These are phyloP conservation scores for Amblyjoppa proteus DNA, from an alignment of 2,888 invertebrate genomes.

Conservation along the genomic window DNA sequence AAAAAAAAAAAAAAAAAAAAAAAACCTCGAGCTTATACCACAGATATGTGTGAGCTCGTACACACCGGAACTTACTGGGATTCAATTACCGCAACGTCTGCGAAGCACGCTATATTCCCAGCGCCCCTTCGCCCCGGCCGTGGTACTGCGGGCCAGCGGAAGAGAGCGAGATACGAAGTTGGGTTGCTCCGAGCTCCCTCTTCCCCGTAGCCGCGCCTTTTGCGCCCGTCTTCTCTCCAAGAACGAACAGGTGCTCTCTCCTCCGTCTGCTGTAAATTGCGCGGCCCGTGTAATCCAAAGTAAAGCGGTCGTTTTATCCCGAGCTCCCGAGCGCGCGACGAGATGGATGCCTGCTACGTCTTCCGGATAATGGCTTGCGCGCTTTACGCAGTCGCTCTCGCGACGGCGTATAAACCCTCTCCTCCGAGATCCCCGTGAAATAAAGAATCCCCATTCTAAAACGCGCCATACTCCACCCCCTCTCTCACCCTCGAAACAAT, in stretches of 20 bases:
- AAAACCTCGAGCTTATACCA: constrained; percentile 15
- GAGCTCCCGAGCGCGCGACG: constrained; percentile 76
- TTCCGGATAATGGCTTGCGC: constrained; percentile 81
- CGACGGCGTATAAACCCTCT: constrained; percentile 62
- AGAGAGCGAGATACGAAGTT: constrained; percentile 53
- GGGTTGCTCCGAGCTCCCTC: constrained; percentile 70
- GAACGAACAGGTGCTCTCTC: constrained; percentile 71
- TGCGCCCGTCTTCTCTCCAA: constrained; percentile 60
- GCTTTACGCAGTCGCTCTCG: constrained; percentile 72
- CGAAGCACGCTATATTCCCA: constrained; percentile 82
- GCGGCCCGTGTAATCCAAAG: constrained; percentile 84
- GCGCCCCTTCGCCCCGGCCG: constrained; percentile 66
- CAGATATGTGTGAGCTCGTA: constrained; percentile 28
- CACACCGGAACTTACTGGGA: constrained; percentile 80
- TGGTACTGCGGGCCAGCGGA: not conserved
- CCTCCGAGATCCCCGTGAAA: constrained; percentile 61
- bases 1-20: not conserved
- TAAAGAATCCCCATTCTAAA: constrained; percentile 61
- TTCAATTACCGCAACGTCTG: constrained; percentile 85
- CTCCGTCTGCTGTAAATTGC: constrained; percentile 84
- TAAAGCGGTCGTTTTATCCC: constrained; percentile 85
- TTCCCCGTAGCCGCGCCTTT: constrained; percentile 39
- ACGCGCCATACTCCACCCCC: constrained; percentile 1
- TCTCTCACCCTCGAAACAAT: constrained; percentile 56
- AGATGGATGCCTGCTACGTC: constrained; percentile 84